Percentiles rank a stretch among this genome's conserved stretches.
Conservation (phyloP, 2,888 invertebrate genomes). For the Seira musarum region DNA sequence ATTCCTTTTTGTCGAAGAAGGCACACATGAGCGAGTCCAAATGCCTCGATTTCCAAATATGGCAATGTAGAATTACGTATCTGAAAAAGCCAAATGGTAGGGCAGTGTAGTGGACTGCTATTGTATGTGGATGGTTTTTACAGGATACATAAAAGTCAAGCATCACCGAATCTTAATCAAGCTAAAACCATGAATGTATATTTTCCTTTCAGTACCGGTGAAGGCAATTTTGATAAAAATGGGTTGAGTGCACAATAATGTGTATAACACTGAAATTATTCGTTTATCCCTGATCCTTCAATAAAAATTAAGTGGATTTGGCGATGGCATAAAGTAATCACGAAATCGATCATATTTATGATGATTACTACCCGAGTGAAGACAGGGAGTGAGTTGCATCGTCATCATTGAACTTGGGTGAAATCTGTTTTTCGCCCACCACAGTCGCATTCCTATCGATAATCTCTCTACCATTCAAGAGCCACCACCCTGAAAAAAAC, state of each 20-base stretch:
- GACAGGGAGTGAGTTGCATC: too few relatives aligned
- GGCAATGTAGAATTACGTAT: conserved; percentile 45
- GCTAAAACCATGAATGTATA: not conserved
- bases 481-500: not conserved
- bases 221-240: not conserved
- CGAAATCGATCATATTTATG: too few relatives aligned
- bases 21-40: conserved; percentile 58
- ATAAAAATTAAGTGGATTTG: too few relatives aligned
- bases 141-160: conserved; percentile 18
- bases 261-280: too few relatives aligned
- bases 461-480: not conserved
- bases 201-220: not conserved
- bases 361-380: too few relatives aligned
- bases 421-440: not conserved
- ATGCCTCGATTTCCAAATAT: conserved; percentile 38
- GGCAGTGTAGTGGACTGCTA: too few relatives aligned
- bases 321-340: too few relatives aligned
- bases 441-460: not conserved
- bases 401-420: too few relatives aligned
- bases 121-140: conserved; percentile 17
- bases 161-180: conserved; percentile 6
- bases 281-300: too few relatives aligned
- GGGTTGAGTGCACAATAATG: not conserved
- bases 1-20: conserved; percentile 11
- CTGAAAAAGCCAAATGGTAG: too few relatives aligned